These are phyloP conservation scores for Brotula barbata DNA, from an alignment of 2,797 vertebrate species.

Conservation along the genomic window DNA sequence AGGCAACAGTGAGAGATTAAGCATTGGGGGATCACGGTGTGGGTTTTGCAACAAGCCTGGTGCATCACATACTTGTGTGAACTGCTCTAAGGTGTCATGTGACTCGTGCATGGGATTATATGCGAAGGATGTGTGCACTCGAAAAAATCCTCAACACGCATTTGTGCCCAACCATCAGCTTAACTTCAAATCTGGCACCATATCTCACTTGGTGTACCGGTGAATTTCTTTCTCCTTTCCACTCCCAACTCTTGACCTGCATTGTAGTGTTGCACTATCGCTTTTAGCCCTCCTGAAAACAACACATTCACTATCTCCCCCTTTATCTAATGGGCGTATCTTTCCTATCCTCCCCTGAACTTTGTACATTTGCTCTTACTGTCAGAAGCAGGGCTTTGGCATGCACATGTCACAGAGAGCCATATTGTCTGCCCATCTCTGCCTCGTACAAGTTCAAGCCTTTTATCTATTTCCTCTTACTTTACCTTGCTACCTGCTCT, in stretches of 20 bases:
- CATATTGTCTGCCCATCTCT: conserved; percentile 59
- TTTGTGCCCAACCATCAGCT: conserved; percentile 96
- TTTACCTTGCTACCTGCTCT: conserved; percentile 68
- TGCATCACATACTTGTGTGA: conserved; percentile 93
- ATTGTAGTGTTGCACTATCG: conserved; percentile 56
- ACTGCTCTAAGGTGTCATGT: conserved; percentile 98
- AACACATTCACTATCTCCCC: conserved; percentile 29
- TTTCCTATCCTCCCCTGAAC: conserved; percentile 49
- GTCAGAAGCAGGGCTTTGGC: conserved; percentile 56
- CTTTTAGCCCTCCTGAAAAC: conserved; percentile 50
- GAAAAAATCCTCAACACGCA: conserved; percentile 91
- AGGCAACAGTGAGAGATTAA: conserved; percentile 66
- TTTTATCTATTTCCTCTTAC: conserved; percentile 53
- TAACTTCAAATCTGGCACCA: conserved; percentile 92
- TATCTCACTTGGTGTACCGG: conserved; percentile 93
- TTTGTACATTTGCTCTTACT: conserved; percentile 60
- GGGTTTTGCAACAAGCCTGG: conserved; percentile 95
- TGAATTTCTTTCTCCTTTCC: conserved; percentile 70
- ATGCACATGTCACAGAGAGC: conserved; percentile 68
- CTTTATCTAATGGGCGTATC: conserved; percentile 38
- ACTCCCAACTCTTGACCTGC: conserved; percentile 14
- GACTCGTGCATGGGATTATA: conserved; percentile 91
- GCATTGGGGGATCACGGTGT: conserved; percentile 80
- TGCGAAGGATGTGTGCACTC: conserved; percentile 91
- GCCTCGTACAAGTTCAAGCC: conserved; percentile 71